phyloP scores from a whole-genome alignment of 2,113 vertebrate species.

The Carettochelys insculpta region DNA sequence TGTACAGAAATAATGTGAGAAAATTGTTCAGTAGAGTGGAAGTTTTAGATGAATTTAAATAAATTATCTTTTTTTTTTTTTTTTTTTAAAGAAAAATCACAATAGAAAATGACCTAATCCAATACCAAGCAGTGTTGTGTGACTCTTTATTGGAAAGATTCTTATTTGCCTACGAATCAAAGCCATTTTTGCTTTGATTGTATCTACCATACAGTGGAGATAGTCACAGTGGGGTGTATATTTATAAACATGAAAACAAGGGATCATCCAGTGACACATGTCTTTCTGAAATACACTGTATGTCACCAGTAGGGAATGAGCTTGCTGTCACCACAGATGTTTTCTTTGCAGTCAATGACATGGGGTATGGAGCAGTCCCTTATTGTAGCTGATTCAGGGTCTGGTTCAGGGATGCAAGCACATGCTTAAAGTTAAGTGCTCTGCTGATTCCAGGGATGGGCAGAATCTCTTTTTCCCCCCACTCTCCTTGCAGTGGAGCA shows the following conservation, averaged over 20 bases:
- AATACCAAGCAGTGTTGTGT: constrained; percentile 26
- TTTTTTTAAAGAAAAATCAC: not conserved
- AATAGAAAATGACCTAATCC: not conserved
- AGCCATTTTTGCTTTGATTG: not conserved
- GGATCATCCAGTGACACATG: not conserved
- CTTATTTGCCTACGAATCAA: not conserved
- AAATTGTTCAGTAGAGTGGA: not conserved
- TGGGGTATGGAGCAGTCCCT: not conserved
- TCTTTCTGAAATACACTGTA: not conserved
- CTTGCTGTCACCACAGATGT: not conserved
- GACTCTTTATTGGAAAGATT: not conserved
- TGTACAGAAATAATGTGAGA: constrained; percentile 4
- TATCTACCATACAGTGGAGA: not conserved
- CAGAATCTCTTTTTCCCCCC: not conserved
- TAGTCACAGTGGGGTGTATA: not conserved
- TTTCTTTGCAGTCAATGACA: not conserved
- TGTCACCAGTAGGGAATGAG: not conserved
- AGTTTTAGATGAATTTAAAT: constrained; percentile 10
- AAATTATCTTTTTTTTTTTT: not conserved
- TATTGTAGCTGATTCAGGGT: not conserved
- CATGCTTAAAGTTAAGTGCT: not conserved
- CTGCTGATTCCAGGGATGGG: not conserved
- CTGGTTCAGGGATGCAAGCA: not conserved
- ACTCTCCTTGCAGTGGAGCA: not conserved
- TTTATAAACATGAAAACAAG: constrained; percentile 20